Evolutionary conservation across 2,113 vertebrate species (phyloP), one percentile per base, ranked within the genome.

Genomic region (Malurus alboscapulatus): DNA sequence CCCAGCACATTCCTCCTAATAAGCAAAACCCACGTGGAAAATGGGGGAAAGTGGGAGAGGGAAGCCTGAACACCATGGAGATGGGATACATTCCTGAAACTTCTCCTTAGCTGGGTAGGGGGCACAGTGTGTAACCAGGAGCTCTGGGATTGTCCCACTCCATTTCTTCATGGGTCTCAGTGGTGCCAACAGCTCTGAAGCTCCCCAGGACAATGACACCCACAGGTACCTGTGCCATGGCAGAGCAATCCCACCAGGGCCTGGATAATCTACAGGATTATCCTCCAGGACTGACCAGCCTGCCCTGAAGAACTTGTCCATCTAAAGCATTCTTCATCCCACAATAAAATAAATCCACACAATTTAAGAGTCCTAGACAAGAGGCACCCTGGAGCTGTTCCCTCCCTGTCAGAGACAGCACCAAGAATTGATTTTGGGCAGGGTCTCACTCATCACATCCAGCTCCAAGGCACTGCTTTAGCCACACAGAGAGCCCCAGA

Each of bases 401-500:
- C 76, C 38, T 55, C 47, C 54, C 36, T 44, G 32, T 34, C 85
- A 40, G 45, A 58, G 53, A 27, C n/a, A 57, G 59, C 47, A 65
- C 2, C 11, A 72, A 66, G 36, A 9, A 10, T 44, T 36, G 24
- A 1, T 75, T 86, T 50, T 63, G 24, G 30, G 74, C 21, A 76
- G 61, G 74, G 44, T 67, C 85, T 58, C 17, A 10, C 58, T 50
- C 83, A 55, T 25, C 68, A 54, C 38, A 86, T 48, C 72, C 76
- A 53, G 72, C 86, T 40, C 14, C 25, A 67, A 48, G 74, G 50
- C 2, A 1, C 78, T 76, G 79, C 73, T 84, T 62, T 4, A 78
- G 80, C 88, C 91, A 75, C 80, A 82, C 86, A 88, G 9, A 58
- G 87, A 95, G 88, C 82, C 40, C 42, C 86, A 95, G 91, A 78